Base-by-base conservation (phyloP, 2,888 invertebrate species). In the Gerris lacustris region DNA sequence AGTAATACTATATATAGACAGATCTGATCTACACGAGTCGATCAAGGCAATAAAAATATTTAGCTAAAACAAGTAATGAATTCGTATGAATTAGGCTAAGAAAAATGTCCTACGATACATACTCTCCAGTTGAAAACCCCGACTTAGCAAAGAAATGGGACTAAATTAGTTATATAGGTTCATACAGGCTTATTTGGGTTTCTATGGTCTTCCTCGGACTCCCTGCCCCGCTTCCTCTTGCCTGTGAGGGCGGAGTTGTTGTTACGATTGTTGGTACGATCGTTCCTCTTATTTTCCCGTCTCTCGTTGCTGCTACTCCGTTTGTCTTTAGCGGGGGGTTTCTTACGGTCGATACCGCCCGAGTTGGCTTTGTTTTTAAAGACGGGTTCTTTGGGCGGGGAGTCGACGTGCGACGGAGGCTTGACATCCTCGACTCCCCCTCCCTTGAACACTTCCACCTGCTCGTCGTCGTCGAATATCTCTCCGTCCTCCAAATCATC, bases 401-500 rank as follows among this genome's bases (percentile, higher is more conserved):
- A 64, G 7, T 64, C 64, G 43, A 67, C 18, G 7, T 9, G n/a
- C 43, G 64, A 31, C 68, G 44, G 44, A 64, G 73, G 71, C 18
- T 63, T 47, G 11, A 11, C 44, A 6, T 63, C 55, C 44, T n/a
- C 44, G 75, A 70, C 81, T 6, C 45, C 63, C 44, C 17, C 44
- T 75, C 71, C 81, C 81, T 69, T 80, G 73, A 74, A 80, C 80
- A 73, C 80, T 78, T 72, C 80, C 74, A 31, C 82, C 82, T 67
- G 55, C 15, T 86, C 86, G 68, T 86, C 86, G 76, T 86, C 86
- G 67, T 86, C 86, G 74, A 91, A 91, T 76, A 93, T 92, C 81
- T 93, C 93, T 67, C 93, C 93, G 79, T 93, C 93, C 82, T 94
- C 93, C 75, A 92, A 84, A 79, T 92, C 92, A 78, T 88, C 82